Evolutionary conservation across 2,888 invertebrate species (phyloP), one percentile per base, ranked within the genome.

Genomic region (Caenorhabditis parvicauda): DNA sequence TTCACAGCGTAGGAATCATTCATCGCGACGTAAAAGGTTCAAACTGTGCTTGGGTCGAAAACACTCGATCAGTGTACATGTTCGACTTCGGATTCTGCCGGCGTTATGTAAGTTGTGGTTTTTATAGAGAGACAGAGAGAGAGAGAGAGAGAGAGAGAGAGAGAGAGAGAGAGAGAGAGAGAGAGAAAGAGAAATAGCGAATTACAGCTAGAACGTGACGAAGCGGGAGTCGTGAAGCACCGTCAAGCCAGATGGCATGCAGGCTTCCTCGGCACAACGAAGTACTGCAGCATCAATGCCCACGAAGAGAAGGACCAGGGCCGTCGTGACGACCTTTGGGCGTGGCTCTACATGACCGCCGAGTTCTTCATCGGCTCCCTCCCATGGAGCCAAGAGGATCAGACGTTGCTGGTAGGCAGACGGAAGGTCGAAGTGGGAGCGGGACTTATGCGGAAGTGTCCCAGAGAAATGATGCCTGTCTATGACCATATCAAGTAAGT

Each of bases 1-100:
- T 76, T 3, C 76, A 76, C 50, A 27, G 41, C 5, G 52, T 64
- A 27, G 76, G 76, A 28, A 62, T 69, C 42, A 46, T 76, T 19
- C 75, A 76, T 56, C 64, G 76, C 14, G 75, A 76, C 52, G 48
- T 76, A 24, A 76, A 76, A 47, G 71, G 64, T 5, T 68, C 68
- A 14, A 76, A 76, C 52, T 75, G 74, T 43, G 75, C 75, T n/a
- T 63, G 75, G 65, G 59, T 64, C 9, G 55, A 51, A 5, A 35
- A 44, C 14, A 29, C 37, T 6, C 46, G 66, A 19, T 27, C 41
- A 3, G 54, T 66, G 17, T 48, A 59, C 25, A 53, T 69, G 5
- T 57, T 69, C 41, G 69, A 69, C 49, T 41, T 69, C 24, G 69
- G 69, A 3, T 69, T 69, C 38, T 49, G 55, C 22, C 46, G 69